Conservation (phyloP, 2,113 vertebrate species). For the Peucedramus taeniatus region DNA sequence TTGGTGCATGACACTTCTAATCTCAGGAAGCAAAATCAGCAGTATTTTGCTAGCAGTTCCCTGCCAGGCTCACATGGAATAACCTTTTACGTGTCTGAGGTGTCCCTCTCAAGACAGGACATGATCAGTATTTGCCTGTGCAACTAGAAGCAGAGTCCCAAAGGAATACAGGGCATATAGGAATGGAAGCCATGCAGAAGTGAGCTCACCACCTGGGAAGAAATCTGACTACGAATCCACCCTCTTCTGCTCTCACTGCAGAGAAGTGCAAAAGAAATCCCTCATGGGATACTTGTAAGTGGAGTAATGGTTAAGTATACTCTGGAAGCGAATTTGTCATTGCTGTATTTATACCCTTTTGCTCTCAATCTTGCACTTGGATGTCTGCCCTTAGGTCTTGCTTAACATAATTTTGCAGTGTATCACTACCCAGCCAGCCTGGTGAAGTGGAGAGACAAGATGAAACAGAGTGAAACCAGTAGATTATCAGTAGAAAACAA, state of each 20-base stretch:
- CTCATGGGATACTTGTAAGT: not conserved
- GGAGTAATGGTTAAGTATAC: not conserved
- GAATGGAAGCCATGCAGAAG: not conserved
- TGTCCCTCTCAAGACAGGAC: not conserved
- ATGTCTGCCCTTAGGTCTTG: not conserved
- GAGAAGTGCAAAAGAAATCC: not conserved
- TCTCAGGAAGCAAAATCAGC: not conserved
- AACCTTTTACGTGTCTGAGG: not conserved
- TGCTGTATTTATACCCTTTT: conserved; percentile 23
- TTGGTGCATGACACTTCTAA: not conserved
- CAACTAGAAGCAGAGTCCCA: not conserved
- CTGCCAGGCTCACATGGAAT: not conserved
- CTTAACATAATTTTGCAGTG: not conserved
- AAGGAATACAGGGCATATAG: not conserved
- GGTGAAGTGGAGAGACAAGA: not conserved
- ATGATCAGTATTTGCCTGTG: not conserved
- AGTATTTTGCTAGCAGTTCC: not conserved
- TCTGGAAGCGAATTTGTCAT: not conserved
- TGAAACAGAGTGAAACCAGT: not conserved
- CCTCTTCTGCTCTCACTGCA: not conserved
- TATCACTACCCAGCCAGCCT: not conserved
- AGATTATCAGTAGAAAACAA: not conserved
- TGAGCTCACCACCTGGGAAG: not conserved
- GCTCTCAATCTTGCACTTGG: not conserved
- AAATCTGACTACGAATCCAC: not conserved